A percentile compares a stretch with the other conserved stretches of the same genome.
Evolutionary conservation across 2,113 vertebrate species (phyloP).

Genomic region (Suricata suricatta): DNA sequence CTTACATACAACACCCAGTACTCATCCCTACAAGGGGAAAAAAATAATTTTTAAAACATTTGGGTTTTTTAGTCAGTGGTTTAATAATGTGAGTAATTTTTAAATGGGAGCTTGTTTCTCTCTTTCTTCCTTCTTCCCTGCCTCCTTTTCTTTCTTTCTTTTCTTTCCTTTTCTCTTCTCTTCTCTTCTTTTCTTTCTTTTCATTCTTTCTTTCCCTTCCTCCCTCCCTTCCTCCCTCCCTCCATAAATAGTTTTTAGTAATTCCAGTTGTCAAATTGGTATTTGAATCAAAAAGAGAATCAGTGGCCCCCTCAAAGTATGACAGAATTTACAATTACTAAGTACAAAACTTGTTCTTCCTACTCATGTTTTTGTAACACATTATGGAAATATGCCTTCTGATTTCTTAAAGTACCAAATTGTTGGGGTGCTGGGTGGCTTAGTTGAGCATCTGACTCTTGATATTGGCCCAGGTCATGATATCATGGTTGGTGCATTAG

Average conservation of each 20-base stretch:
- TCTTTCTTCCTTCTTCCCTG: no score
- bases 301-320: not conserved
- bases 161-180: no score
- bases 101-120: no score
- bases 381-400: constrained; percentile 23
- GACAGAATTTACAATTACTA: not conserved
- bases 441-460: no score
- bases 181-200: no score
- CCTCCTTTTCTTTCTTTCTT: no score
- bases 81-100: not conserved
- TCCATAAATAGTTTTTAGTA: not conserved
- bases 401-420: constrained; percentile 8
- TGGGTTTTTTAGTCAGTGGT: not conserved
- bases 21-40: not conserved
- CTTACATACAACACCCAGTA: no score
- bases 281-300: constrained; percentile 40
- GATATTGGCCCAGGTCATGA: no score
- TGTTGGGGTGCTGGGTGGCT: no score
- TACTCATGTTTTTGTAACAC: constrained; percentile 6
- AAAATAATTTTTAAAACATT: not conserved
- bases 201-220: not conserved
- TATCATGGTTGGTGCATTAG: no score
- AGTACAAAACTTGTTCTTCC: not conserved
- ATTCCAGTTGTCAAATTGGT: not conserved
- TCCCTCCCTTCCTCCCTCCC: not conserved